A percentile compares a stretch with the other conserved stretches of the same genome.
Conservation (phyloP, 2,113 vertebrate genomes). For the Hemiprocne comata region DNA sequence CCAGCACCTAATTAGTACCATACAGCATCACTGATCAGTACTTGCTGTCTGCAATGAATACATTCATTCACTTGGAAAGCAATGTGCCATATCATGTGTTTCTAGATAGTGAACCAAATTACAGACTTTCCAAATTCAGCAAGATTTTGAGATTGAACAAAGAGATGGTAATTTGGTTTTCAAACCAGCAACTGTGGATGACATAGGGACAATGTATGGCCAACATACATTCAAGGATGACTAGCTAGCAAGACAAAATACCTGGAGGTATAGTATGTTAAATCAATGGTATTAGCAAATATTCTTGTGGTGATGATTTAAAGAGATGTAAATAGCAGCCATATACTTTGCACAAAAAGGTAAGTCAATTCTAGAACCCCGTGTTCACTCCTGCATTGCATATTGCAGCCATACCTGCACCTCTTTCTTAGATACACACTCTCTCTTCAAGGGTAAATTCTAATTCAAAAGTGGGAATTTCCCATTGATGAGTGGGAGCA, state of each 20-base stretch:
- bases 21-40: not conserved
- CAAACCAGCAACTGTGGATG: not conserved
- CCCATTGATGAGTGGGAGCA: not conserved
- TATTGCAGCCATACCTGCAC: not conserved
- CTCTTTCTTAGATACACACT: not conserved
- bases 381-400: not conserved
- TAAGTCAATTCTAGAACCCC: not conserved
- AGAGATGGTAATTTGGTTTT: not conserved
- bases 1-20: not conserved
- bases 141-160: not conserved
- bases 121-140: not conserved
- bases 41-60: not conserved
- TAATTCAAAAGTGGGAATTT: not conserved
- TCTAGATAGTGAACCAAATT: not conserved
- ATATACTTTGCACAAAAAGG: not conserved
- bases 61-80: not conserved
- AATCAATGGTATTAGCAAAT: not conserved
- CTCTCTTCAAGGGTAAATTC: not conserved
- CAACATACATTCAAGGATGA: not conserved
- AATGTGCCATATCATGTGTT: rapidly evolving
- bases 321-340: not conserved
- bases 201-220: not conserved
- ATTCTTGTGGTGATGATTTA: not conserved
- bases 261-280: not conserved
- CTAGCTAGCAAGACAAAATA: not conserved